Evolutionary conservation across 2,113 vertebrate species (phyloP).

Genomic region (Amblyornis subalaris): DNA sequence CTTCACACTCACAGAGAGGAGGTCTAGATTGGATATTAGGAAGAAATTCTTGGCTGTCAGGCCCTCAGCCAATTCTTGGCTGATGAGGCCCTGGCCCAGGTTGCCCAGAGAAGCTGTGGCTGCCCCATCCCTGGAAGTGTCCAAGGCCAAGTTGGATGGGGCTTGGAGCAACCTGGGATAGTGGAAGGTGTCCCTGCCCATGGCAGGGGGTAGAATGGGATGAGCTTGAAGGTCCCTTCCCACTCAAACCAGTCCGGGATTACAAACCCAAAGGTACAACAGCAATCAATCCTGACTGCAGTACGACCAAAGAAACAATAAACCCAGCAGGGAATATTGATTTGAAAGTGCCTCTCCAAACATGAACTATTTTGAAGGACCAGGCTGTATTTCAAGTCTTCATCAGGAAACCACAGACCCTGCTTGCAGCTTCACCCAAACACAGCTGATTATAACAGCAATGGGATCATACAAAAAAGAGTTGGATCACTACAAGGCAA

Average conservation of each 20-base stretch:
- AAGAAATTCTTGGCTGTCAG: background rate
- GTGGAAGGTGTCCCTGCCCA: background rate
- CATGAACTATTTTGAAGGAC: background rate
- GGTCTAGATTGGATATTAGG: background rate
- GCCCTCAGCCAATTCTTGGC: too few species aligned
- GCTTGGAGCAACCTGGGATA: fast-evolving
- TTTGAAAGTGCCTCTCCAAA: background rate
- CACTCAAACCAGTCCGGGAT: background rate
- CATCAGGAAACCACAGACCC: background rate
- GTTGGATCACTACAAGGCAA: background rate
- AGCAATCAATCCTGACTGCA: background rate
- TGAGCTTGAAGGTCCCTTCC: background rate
- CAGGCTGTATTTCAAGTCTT: background rate
- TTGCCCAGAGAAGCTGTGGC: background rate
- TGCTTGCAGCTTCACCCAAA: background rate
- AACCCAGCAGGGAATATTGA: background rate
- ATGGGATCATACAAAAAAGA: background rate
- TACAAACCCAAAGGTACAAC: background rate
- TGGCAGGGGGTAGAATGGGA: background rate
- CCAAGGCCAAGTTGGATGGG: fast-evolving
- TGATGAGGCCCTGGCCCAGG: fast-evolving
- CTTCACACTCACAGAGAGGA: background rate
- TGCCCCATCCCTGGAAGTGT: background rate
- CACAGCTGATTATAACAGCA: background rate
- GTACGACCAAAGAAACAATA: background rate